phyloP scores from a whole-genome alignment of 2,113 vertebrate species.

The Brachirus orientalis region DNA sequence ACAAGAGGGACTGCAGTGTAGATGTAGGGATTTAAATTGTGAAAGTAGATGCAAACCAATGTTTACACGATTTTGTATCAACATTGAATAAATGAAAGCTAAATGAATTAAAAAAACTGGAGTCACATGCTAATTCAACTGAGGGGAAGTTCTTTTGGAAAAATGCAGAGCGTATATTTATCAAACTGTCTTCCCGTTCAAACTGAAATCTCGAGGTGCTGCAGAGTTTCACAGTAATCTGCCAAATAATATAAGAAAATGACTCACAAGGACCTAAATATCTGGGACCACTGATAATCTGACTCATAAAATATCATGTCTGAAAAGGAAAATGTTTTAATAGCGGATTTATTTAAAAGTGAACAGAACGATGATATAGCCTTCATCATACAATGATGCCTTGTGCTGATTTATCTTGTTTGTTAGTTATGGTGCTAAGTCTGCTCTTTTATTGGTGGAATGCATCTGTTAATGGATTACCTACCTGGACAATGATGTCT shows the following conservation, averaged over 20 bases:
- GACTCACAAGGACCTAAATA: neutral
- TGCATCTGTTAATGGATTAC: constrained; percentile 3
- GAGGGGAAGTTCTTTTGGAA: no score
- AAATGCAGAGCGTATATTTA: no score
- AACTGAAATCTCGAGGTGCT: neutral
- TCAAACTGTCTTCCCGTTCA: neutral
- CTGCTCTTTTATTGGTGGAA: neutral
- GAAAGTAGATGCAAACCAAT: no score
- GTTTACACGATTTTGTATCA: no score
- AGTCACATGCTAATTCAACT: no score
- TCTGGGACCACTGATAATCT: neutral
- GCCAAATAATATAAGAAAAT: neutral
- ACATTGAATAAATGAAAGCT: neutral
- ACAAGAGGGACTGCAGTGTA: neutral
- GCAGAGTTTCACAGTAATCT: neutral
- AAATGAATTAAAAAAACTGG: neutral
- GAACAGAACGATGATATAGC: neutral
- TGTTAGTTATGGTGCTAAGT: neutral
- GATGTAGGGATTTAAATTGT: neutral
- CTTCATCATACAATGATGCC: neutral
- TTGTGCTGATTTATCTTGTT: neutral
- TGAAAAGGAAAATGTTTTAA: neutral
- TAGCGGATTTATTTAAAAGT: no score
- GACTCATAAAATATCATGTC: neutral
- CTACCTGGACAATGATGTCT: constrained; percentile 31